Evolutionary conservation across 2,888 invertebrate species (phyloP).

Genomic region (Lasioglossum leucozonium): DNA sequence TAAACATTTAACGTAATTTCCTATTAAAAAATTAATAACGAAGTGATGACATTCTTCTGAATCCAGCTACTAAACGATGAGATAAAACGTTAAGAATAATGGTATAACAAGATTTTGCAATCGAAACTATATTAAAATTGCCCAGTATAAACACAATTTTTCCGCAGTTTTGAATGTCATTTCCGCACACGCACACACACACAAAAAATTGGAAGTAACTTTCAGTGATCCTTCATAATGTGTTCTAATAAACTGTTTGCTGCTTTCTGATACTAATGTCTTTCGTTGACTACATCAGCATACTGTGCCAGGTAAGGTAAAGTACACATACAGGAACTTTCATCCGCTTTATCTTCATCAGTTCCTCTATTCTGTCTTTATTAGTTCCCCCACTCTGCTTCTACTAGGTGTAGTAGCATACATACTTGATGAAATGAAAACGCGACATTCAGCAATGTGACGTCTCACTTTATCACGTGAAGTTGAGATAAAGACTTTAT

Average conservation of each 20-base stretch:
- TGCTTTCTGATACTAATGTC: slow-evolving; percentile 1
- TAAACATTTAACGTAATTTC: no score
- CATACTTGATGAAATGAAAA: neutral
- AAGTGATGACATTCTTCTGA: no score
- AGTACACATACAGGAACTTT: neutral
- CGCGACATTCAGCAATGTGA: neutral
- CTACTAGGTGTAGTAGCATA: neutral
- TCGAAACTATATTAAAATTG: no score
- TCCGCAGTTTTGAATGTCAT: neutral
- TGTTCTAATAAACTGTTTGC: neutral
- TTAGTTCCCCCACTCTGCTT: neutral
- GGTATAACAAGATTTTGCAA: no score
- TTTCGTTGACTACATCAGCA: slow-evolving; percentile 7
- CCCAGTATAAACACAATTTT: neutral
- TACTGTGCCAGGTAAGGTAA: neutral
- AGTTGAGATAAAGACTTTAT: neutral
- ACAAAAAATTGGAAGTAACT: neutral
- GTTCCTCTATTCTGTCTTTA: neutral
- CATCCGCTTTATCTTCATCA: slow-evolving; percentile 10
- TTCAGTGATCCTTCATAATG: neutral
- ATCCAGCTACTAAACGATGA: no score
- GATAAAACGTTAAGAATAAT: no score
- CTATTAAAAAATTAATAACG: no score
- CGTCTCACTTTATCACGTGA: no score
- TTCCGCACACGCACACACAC: neutral